Evolutionary conservation across 2,113 vertebrate species (phyloP).

Genomic region (Pelecanus crispus): DNA sequence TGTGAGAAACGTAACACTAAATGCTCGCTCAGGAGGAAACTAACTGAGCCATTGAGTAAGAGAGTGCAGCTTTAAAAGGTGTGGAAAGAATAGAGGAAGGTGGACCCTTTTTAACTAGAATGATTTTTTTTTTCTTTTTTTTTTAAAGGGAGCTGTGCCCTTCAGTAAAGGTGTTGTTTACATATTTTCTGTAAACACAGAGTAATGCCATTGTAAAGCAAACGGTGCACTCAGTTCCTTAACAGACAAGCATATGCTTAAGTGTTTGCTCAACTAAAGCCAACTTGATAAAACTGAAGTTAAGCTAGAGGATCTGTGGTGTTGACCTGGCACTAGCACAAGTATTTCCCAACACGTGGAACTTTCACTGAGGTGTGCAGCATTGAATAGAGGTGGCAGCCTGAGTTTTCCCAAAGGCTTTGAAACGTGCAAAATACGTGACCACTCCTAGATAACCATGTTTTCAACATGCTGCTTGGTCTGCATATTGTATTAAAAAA

Average conservation of each 20-base stretch:
- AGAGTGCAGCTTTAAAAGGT: not conserved
- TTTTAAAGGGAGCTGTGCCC: not conserved
- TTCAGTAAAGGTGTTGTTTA: not conserved
- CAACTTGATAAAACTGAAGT: not conserved
- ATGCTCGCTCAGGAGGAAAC: not conserved
- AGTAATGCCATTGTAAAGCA: not conserved
- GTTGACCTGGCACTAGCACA: not conserved
- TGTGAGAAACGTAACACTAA: not conserved
- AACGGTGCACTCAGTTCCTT: not conserved
- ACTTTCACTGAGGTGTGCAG: not conserved
- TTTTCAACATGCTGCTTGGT: not conserved
- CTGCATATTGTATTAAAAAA: not conserved
- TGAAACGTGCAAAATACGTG: not conserved
- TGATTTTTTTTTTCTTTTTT: not conserved
- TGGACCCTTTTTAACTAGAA: not conserved
- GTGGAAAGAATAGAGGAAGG: not conserved
- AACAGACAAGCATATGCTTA: not conserved
- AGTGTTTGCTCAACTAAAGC: not conserved
- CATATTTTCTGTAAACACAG: not conserved
- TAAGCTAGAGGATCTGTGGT: not conserved
- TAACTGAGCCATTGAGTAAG: not conserved
- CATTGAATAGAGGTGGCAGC: not conserved
- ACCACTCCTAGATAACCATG: fast-evolving
- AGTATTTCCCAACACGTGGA: not conserved
- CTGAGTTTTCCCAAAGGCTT: not conserved